These are phyloP conservation scores for Hydropotes inermis DNA, from an alignment of 2,113 vertebrate species.

Conservation along the genomic window DNA sequence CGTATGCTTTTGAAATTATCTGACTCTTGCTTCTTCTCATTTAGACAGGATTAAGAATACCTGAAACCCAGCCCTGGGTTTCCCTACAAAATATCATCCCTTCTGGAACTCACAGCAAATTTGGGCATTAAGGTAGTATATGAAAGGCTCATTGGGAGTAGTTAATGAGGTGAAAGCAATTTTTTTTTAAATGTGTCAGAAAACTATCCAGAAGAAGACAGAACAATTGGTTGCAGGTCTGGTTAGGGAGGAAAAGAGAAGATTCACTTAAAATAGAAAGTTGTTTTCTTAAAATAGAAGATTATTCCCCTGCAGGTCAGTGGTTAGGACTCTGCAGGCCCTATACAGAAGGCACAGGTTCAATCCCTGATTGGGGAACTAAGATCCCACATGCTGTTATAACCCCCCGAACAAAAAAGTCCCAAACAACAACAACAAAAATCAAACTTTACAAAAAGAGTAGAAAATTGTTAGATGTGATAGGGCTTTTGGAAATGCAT, in stretches of 20 bases:
- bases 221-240: background rate
- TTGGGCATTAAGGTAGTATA: background rate
- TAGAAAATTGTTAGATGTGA: background rate
- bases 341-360: background rate
- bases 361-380: background rate
- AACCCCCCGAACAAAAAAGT: background rate
- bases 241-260: background rate
- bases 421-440: background rate
- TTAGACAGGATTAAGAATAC: conserved; percentile 57
- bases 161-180: conserved; percentile 38
- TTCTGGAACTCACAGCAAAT: conserved; percentile 8
- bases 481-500: background rate
- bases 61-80: conserved; percentile 53
- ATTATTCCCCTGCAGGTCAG: background rate
- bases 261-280: background rate
- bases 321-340: background rate
- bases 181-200: background rate
- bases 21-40: conserved; percentile 55
- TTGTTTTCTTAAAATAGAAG: background rate
- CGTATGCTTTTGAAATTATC: conserved; percentile 74
- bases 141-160: conserved; percentile 8
- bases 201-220: background rate
- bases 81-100: conserved; percentile 11
- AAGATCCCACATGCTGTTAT: background rate
- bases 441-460: background rate